phyloP scores from a whole-genome alignment of 2,888 invertebrate species.

The Dilophus febrilis region DNA sequence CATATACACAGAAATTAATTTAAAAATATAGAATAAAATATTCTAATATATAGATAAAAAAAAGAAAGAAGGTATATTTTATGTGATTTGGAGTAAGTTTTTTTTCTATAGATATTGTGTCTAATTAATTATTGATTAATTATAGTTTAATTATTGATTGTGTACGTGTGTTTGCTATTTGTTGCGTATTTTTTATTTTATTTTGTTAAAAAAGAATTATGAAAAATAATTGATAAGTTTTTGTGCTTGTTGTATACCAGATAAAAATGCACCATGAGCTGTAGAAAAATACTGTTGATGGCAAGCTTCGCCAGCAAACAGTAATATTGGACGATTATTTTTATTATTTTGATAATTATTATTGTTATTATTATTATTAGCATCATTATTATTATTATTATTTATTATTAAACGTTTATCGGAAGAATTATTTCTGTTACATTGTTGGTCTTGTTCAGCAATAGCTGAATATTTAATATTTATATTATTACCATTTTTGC shows the following conservation, averaged over 20 bases:
- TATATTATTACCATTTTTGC: neutral
- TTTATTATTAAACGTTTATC: neutral
- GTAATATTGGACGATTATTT: conserved; percentile 24
- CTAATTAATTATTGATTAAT: no score
- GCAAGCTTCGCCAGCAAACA: conserved; percentile 48
- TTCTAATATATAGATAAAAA: no score
- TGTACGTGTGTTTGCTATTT: no score
- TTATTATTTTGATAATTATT: neutral
- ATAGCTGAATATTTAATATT: neutral
- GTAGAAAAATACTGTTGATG: conserved; percentile 43
- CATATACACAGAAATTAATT: no score
- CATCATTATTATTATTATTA: neutral
- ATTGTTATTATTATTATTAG: no score
- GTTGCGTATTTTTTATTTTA: no score
- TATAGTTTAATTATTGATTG: no score
- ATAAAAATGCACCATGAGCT: conserved; percentile 47
- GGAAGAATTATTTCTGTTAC: neutral
- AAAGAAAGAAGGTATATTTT: no score
- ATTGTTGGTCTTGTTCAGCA: neutral
- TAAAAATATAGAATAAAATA: no score
- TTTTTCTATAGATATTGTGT: no score
- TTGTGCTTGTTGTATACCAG: conserved; percentile 36
- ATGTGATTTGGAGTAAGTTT: no score
- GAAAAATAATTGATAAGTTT: conserved; percentile 20
- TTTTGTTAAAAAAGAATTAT: no score